These are phyloP conservation scores for Sternarchorhynchus goeldii DNA, from an alignment of 2,797 vertebrate genomes.

Conservation along the genomic window DNA sequence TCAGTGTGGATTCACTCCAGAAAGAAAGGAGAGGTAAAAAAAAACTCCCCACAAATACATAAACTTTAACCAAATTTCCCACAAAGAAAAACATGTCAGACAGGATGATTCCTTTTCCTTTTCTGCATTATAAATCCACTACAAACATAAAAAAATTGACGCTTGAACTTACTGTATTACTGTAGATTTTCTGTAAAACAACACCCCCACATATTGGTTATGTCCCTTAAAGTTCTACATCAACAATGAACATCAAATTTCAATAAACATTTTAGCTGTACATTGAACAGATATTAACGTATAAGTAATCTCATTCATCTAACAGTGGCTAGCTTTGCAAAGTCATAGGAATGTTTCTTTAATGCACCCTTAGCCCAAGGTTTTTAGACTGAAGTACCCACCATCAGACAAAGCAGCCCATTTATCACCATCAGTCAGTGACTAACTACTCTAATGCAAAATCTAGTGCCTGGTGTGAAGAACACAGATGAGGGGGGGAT, in stretches of 20 bases:
- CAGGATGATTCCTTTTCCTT: no score
- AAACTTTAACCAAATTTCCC: no score
- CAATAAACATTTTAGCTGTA: not conserved
- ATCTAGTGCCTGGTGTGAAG: not conserved
- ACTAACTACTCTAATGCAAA: not conserved
- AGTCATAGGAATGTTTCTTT: not conserved
- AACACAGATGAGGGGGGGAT: no score
- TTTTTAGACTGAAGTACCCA: not conserved
- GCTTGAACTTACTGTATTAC: no score
- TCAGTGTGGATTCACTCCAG: not conserved
- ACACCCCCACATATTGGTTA: no score
- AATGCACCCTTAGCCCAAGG: not conserved
- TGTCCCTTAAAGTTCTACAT: no score
- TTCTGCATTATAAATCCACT: no score
- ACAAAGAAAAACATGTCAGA: no score
- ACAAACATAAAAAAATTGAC: no score
- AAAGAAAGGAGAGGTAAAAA: not conserved
- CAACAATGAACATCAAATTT: not conserved
- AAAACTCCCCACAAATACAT: no score
- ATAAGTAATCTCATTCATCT: not conserved
- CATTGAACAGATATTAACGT: not conserved
- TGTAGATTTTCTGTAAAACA: no score
- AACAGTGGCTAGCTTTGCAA: not conserved
- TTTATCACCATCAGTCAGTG: not conserved
- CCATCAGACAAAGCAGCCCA: not conserved